Evolutionary conservation across 2,113 vertebrate species (phyloP).

Genomic region (Leptosomus discolor): DNA sequence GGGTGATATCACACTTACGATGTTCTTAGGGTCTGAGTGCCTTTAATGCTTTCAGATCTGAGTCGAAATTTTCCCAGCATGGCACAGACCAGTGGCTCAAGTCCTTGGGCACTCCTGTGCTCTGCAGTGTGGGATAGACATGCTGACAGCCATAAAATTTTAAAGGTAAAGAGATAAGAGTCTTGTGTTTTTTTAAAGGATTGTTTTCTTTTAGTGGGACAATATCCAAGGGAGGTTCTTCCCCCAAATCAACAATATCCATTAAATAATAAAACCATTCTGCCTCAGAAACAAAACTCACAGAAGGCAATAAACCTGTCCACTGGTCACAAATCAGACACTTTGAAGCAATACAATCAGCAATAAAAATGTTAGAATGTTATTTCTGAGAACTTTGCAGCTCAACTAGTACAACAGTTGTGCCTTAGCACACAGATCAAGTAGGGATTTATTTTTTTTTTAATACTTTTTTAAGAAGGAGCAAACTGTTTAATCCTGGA

Average conservation of each 20-base stretch:
- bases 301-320: slow-evolving; percentile 32
- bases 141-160: background rate
- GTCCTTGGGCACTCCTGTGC: background rate
- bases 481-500: background rate
- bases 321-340: background rate
- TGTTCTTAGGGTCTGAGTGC: background rate
- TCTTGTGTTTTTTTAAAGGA: background rate
- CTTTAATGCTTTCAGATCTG: accelerated
- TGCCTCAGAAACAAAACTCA: background rate
- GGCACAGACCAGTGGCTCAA: background rate
- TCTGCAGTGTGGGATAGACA: accelerated
- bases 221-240: background rate
- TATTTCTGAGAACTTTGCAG: background rate
- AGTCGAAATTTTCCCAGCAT: background rate
- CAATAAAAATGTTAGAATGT: background rate
- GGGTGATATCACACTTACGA: background rate
- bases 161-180: background rate
- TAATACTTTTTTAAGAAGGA: background rate
- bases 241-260: background rate
- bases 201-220: background rate
- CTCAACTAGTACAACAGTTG: background rate
- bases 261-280: background rate
- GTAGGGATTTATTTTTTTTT: background rate
- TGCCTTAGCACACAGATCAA: background rate
- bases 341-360: slow-evolving; percentile 14